phyloP scores from a whole-genome alignment of 2,888 invertebrate species.

The Apeira syringaria region DNA sequence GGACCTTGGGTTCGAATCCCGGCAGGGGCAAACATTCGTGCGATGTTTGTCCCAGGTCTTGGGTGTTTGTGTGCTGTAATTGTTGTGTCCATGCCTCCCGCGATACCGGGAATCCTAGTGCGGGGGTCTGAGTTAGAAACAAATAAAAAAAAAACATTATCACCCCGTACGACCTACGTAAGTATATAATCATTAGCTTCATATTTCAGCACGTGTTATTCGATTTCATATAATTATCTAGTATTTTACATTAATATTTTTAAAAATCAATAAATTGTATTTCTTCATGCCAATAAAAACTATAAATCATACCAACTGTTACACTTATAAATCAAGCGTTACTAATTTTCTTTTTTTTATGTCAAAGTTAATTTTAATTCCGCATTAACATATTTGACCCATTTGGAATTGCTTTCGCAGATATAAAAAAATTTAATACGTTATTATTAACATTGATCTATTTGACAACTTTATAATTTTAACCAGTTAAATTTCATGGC shows the following conservation, averaged over 20 bases:
- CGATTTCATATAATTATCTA: not conserved
- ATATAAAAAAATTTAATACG: slow-evolving; percentile 13
- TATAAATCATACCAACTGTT: slow-evolving; percentile 15
- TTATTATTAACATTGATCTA: slow-evolving; percentile 32
- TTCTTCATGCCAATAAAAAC: slow-evolving; percentile 19
- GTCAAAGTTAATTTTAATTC: slow-evolving; percentile 15
- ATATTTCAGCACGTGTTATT: no score
- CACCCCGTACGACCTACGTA: no score
- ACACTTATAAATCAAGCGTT: slow-evolving; percentile 17
- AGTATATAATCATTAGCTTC: no score
- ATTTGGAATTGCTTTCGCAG: slow-evolving; percentile 25
- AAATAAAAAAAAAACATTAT: no score
- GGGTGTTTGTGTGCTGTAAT: no score
- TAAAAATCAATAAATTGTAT: slow-evolving; percentile 13
- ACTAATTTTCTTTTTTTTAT: slow-evolving; percentile 17
- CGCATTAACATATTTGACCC: slow-evolving; percentile 24
- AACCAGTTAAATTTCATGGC: slow-evolving; percentile 23
- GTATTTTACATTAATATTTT: slow-evolving; percentile 14
- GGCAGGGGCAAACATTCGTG: no score
- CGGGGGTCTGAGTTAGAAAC: no score
- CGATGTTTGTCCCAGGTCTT: no score
- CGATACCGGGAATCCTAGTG: no score
- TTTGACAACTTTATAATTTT: slow-evolving; percentile 36
- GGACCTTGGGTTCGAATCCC: no score
- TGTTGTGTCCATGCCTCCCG: no score